Evolutionary conservation across 2,797 vertebrate species (phyloP), one percentile per base, ranked within the genome.

Genomic region (Columba guinea): DNA sequence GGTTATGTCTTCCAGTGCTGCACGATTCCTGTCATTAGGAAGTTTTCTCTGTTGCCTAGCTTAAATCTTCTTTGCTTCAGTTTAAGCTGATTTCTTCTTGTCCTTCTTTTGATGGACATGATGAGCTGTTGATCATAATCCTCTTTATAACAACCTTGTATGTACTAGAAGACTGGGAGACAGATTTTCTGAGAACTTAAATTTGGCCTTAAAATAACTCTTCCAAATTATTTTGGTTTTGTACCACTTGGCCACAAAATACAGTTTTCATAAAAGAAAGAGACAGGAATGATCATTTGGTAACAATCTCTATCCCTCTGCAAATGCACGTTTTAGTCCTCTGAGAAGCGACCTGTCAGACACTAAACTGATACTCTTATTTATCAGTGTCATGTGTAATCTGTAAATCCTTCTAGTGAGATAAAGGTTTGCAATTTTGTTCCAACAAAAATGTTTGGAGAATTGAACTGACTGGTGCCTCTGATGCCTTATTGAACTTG

Each of bases 41-140:
- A 84, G 23, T 94, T 95, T 89, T 70, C 56, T 89, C 28, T 51
- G 7, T 70, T 84, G 37, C 60, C 81, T 49, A 32, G 41, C 32
- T 64, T 87, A 92, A 97, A 97, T 92, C 92, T 92, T 85, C 95
- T 97, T 96, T 95, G 41, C 75, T 80, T 76, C 70, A 84, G 41
- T 82, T 90, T 94, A 97, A 97, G 71, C 84, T 90, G 90, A 95
- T 96, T 93, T 92, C 71, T 87, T 90, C 84, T 92, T 89, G 95
- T 88, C 75, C 74, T 94, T 89, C 68, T 87, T 92, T 51, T 80
- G 92, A 90, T 93, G 81, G 90, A 80, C 81, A 41, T 53, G 78
- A 95, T 82, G 81, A 95, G 75, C 3, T 3, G 68, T 75, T 89
- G 78, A 97, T 87, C 78, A 68, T 94, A 96, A 95, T 95, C 92